phyloP scores from a whole-genome alignment of 2,113 vertebrate genomes.

The Aldabrachelys gigantea region DNA sequence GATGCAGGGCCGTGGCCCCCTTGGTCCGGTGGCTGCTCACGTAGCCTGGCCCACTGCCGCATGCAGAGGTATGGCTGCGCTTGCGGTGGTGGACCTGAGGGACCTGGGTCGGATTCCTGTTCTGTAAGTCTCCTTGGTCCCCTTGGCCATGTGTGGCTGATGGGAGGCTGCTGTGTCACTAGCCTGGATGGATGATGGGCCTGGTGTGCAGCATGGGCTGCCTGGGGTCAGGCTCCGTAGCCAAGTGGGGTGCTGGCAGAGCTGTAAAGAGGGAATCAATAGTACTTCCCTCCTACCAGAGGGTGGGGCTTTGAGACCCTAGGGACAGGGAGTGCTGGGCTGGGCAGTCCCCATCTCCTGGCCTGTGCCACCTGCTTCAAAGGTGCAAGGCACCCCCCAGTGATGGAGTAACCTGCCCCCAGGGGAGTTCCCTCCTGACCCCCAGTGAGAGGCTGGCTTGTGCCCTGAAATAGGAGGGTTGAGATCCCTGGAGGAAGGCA shows the following conservation, averaged over 20 bases:
- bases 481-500: background rate
- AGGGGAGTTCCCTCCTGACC: background rate
- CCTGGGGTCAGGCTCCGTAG: no score
- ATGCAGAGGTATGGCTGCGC: background rate
- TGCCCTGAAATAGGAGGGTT: background rate
- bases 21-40: no score
- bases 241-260: no score
- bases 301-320: no score
- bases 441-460: background rate
- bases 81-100: background rate
- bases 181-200: background rate
- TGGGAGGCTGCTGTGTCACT: background rate
- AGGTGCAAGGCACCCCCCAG: background rate
- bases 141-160: background rate
- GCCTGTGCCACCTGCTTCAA: background rate
- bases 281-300: no score
- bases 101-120: background rate
- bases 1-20: background rate
- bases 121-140: background rate
- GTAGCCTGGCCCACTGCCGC: background rate
- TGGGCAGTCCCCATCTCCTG: background rate
- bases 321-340: no score
- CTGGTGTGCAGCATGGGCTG: no score
- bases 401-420: background rate
- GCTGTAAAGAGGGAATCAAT: no score